phyloP scores from a whole-genome alignment of 35 echinoderm and acorn worm genomes.

The Holothuria glaberrima region DNA sequence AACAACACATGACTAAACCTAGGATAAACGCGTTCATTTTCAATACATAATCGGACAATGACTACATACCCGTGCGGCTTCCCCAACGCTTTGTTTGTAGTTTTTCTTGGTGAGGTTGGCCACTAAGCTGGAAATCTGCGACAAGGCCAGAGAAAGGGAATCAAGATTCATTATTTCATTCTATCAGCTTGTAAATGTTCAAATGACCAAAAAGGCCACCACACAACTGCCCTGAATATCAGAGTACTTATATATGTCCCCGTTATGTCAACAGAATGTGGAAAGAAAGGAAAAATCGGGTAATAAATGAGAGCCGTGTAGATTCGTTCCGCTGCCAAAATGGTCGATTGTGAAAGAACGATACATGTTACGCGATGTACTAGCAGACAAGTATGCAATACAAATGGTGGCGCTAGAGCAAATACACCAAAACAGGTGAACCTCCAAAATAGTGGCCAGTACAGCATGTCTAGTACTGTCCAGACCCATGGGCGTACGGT shows the following conservation, averaged over 20 bases:
- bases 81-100: constrained; percentile 98
- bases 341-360: constrained; percentile 27
- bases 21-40: too few relatives aligned
- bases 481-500: too few relatives aligned
- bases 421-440: neutral
- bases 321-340: neutral
- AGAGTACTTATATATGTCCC: neutral
- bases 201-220: constrained; percentile 52
- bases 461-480: too few relatives aligned
- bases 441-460: too few relatives aligned
- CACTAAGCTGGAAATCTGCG: constrained; percentile 97
- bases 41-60: too few relatives aligned
- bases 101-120: constrained; percentile 98
- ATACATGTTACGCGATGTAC: too few relatives aligned
- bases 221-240: constrained; percentile 6
- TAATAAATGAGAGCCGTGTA: neutral
- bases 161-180: constrained; percentile 99
- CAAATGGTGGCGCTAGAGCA: constrained; percentile 17
- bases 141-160: constrained; percentile 99
- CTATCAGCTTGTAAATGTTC: constrained; percentile 72
- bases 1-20: too few relatives aligned
- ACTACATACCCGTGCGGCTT: constrained; percentile 90
- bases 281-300: constrained; percentile 12
- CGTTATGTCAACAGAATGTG: neutral
- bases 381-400: too few relatives aligned